Percentiles rank a stretch among this genome's conserved stretches.
Conservation (phyloP, 2,888 invertebrate genomes). For the Augochlorella aurata region DNA sequence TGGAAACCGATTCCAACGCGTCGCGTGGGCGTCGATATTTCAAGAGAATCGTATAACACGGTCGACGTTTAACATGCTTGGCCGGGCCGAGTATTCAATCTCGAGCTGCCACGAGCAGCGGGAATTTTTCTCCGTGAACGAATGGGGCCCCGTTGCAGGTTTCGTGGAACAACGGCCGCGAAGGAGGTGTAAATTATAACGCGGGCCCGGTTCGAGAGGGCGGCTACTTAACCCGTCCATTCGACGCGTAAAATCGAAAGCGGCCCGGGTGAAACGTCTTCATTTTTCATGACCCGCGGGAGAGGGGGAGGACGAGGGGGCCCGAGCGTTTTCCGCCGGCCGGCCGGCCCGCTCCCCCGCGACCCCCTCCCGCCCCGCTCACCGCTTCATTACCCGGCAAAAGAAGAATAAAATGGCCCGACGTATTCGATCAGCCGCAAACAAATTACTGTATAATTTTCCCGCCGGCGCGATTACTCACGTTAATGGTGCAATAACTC, state of each 20-base stretch:
- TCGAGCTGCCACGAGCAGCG: background rate
- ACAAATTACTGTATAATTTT: conserved; percentile 65
- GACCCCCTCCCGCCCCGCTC: conserved; percentile 5
- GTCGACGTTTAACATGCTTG: background rate
- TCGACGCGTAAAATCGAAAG: conserved; percentile 54
- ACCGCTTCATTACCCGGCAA: conserved; percentile 45
- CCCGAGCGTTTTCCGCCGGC: conserved; percentile 27
- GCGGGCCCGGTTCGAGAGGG: conserved; percentile 20
- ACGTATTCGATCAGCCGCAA: conserved; percentile 59
- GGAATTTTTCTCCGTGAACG: background rate
- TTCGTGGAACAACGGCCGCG: conserved; percentile 19
- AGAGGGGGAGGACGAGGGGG: background rate
- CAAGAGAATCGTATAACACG: background rate
- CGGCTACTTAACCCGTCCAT: conserved; percentile 41
- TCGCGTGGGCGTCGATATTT: conserved; percentile 1
- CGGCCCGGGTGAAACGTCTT: conserved; percentile 54
- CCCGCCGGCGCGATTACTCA: conserved; percentile 62
- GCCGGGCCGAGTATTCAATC: background rate
- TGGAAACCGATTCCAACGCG: background rate
- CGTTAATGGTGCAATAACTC: conserved; percentile 64
- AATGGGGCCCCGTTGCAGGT: background rate
- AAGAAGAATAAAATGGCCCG: conserved; percentile 49
- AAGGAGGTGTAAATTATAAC: conserved; percentile 46
- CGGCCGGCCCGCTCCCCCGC: conserved; percentile 12
- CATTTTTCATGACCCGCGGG: conserved; percentile 48